Conservation (phyloP, 2,797 vertebrate genomes). For the Peromyscus eremicus region DNA sequence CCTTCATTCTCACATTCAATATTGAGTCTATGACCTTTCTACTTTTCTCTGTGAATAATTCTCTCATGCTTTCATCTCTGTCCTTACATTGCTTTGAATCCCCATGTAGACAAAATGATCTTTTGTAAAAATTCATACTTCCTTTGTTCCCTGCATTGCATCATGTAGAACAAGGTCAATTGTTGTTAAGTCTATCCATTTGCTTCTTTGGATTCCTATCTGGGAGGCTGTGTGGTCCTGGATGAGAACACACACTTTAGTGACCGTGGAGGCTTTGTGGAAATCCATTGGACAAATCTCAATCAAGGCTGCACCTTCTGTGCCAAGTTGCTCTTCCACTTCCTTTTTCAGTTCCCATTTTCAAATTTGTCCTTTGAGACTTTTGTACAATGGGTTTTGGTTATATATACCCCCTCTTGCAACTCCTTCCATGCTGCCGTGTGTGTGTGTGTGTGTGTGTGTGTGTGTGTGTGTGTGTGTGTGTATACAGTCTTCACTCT, state of each 20-base stretch:
- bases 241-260: fast-evolving
- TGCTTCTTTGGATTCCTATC: neutral
- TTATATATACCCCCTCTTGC: neutral
- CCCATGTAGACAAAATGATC: neutral
- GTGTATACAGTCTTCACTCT: neutral
- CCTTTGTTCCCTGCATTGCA: neutral
- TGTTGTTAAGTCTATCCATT: neutral
- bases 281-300: neutral
- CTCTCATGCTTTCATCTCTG: neutral
- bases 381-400: neutral
- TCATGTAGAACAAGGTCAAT: neutral
- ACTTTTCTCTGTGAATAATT: neutral
- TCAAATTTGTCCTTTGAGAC: neutral
- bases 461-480: no score
- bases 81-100: neutral
- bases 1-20: neutral
- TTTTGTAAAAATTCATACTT: neutral
- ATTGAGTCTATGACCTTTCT: neutral
- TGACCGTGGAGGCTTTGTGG: neutral
- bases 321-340: neutral
- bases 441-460: no score
- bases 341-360: neutral
- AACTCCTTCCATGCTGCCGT: neutral
- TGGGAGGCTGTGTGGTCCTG: neutral
- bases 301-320: neutral